These are phyloP conservation scores for Australoheros scitulus DNA, from an alignment of 2,113 vertebrate genomes.

Conservation along the genomic window DNA sequence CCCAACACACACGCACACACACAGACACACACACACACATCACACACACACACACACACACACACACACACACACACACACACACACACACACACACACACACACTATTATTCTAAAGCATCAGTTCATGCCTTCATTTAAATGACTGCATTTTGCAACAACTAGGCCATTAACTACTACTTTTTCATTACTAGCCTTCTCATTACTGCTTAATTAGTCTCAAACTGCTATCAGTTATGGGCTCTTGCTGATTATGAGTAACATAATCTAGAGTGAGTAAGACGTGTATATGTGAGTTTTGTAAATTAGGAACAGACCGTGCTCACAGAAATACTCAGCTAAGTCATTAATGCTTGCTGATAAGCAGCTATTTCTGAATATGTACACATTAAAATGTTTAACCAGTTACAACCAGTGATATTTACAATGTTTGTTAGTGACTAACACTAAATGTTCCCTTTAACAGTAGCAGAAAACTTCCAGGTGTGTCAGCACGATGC, in stretches of 20 bases:
- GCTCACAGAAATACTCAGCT: too few relatives aligned
- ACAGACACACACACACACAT: too few relatives aligned
- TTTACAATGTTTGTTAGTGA: too few relatives aligned
- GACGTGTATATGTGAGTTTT: not conserved
- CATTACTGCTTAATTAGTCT: not conserved
- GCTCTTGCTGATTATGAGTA: not conserved
- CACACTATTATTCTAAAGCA: not conserved
- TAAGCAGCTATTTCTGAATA: not conserved
- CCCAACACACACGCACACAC: too few relatives aligned
- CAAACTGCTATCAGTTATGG: not conserved
- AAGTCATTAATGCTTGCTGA: not conserved
- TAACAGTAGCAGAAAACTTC: not conserved
- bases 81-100: too few relatives aligned
- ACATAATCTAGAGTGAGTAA: not conserved
- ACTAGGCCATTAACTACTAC: not conserved
- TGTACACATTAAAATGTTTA: not conserved
- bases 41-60: too few relatives aligned
- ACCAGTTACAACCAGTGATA: not conserved
- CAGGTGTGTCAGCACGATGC: not conserved
- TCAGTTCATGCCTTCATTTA: not conserved
- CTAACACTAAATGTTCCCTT: not conserved
- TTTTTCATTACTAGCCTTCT: not conserved
- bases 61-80: too few relatives aligned
- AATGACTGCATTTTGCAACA: not conserved
- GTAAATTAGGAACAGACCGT: not conserved